Evolutionary conservation across 2,888 invertebrate genomes (phyloP).

Genomic region (Nemapogon koenigi): DNA sequence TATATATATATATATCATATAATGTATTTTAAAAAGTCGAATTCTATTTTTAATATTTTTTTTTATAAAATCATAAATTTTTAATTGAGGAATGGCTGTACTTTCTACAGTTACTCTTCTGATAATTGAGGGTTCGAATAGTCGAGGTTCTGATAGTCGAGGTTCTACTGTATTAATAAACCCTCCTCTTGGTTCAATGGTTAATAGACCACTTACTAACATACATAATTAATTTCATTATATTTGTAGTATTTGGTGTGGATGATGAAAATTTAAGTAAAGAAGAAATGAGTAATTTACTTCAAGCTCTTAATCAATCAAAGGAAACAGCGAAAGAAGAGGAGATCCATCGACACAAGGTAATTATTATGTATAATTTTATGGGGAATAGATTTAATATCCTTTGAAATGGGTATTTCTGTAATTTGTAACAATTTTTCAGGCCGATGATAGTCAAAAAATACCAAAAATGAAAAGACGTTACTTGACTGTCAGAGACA

Average conservation of each 20-base stretch:
- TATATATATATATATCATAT: too few relatives aligned
- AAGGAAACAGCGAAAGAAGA: slow-evolving; percentile 43
- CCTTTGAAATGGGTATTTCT: background rate
- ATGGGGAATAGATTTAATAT: background rate
- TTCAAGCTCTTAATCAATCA: slow-evolving; percentile 49
- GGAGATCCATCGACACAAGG: slow-evolving; percentile 29
- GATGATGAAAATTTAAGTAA: slow-evolving; percentile 51
- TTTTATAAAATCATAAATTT: too few relatives aligned
- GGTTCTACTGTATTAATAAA: too few relatives aligned
- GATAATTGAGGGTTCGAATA: too few relatives aligned
- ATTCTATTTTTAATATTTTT: too few relatives aligned
- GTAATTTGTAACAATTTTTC: slow-evolving; percentile 10
- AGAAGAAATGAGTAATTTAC: slow-evolving; percentile 52
- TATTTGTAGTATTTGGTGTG: slow-evolving; percentile 44
- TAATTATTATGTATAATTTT: too few relatives aligned
- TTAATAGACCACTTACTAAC: background rate
- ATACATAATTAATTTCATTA: slow-evolving; percentile 3
- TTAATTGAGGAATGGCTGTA: too few relatives aligned
- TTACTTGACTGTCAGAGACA: slow-evolving; percentile 44
- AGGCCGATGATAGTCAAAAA: slow-evolving; percentile 29
- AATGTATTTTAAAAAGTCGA: too few relatives aligned
- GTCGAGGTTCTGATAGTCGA: too few relatives aligned
- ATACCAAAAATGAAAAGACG: slow-evolving; percentile 47
- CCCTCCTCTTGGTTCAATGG: too few relatives aligned
- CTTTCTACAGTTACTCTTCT: too few relatives aligned